A percentile compares a stretch with the other conserved stretches of the same genome.
phyloP scores from a whole-genome alignment of 2,888 invertebrate species.

The Drosophila paramelanica region DNA sequence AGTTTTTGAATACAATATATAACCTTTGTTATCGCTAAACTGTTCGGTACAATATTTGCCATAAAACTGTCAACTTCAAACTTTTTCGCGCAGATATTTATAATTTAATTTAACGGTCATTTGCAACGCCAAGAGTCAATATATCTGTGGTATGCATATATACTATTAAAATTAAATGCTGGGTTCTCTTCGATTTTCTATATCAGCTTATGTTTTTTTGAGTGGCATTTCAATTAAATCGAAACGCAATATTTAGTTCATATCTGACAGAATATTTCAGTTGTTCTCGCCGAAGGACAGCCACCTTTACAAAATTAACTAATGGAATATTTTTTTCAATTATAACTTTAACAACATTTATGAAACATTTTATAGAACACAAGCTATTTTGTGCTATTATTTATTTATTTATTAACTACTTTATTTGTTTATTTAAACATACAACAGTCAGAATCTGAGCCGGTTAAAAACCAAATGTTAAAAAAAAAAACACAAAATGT shows the following conservation, averaged over 20 bases:
- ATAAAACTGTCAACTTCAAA: background rate
- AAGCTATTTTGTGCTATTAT: too few relatives aligned
- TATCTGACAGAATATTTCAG: background rate
- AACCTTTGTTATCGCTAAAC: background rate
- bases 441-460: background rate
- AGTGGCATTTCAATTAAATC: constrained; percentile 3
- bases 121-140: constrained; percentile 16
- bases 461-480: background rate
- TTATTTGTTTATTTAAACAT: background rate
- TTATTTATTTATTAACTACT: too few relatives aligned
- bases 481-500: too few relatives aligned
- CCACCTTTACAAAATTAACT: background rate
- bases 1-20: background rate
- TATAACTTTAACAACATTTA: background rate
- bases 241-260: background rate
- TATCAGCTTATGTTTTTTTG: too few relatives aligned
- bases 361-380: too few relatives aligned
- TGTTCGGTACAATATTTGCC: background rate
- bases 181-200: background rate
- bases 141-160: background rate
- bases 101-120: constrained; percentile 35
- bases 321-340: background rate
- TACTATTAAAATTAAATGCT: background rate
- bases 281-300: background rate
- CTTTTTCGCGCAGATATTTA: background rate